Evolutionary conservation across 2,888 invertebrate species (phyloP).

Genomic region (Lysandra bellargus): DNA sequence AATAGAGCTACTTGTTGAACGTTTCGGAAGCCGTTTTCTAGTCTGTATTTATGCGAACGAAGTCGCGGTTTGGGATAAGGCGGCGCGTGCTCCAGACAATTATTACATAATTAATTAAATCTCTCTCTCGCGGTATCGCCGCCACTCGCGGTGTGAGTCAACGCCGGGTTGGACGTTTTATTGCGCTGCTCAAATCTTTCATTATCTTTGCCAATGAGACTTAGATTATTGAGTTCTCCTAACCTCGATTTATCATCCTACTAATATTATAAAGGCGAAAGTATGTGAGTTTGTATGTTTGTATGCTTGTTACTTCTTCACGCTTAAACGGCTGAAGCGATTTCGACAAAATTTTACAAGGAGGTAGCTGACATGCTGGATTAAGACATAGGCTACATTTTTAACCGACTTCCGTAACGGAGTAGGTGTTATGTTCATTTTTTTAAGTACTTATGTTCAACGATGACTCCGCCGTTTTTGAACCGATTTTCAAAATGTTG

Average conservation of each 20-base stretch:
- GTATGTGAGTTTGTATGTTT: too few relatives aligned
- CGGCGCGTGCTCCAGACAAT: conserved; percentile 43
- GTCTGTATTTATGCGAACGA: conserved; percentile 1
- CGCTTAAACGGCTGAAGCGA: too few relatives aligned
- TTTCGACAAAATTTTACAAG: too few relatives aligned
- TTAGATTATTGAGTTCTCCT: background rate
- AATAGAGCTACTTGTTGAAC: background rate
- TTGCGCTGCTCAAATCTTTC: background rate
- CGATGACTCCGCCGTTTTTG: too few relatives aligned
- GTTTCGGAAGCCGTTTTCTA: background rate
- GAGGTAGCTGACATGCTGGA: too few relatives aligned
- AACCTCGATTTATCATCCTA: background rate
- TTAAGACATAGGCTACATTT: too few relatives aligned
- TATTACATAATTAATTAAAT: conserved; percentile 60
- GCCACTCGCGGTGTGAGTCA: background rate
- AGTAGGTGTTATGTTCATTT: too few relatives aligned
- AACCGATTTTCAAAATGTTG: too few relatives aligned
- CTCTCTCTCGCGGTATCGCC: background rate
- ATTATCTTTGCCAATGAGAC: background rate
- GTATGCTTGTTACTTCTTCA: too few relatives aligned
- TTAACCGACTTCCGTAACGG: too few relatives aligned
- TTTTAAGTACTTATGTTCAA: too few relatives aligned
- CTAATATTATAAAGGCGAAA: too few relatives aligned
- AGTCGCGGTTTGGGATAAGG: conserved; percentile 31
- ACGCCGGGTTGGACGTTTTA: background rate